phyloP scores from a whole-genome alignment of 2,113 vertebrate genomes.

The Gorsachius goisagi region DNA sequence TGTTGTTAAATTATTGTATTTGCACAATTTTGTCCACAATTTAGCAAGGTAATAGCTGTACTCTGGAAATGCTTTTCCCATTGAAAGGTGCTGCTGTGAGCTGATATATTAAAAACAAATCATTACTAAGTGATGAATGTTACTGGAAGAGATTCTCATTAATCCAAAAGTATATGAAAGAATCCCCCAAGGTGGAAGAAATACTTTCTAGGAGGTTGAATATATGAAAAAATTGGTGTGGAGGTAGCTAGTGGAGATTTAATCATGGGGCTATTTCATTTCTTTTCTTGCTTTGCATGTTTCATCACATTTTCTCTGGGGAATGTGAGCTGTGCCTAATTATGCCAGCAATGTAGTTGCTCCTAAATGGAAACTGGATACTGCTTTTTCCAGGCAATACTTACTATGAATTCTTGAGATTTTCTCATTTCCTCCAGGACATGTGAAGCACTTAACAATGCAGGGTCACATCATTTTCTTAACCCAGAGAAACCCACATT shows the following conservation, averaged over 20 bases:
- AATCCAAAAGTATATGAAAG: slow-evolving; percentile 19
- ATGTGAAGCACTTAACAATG: not conserved
- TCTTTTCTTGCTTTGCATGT: not conserved
- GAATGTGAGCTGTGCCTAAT: slow-evolving; percentile 41
- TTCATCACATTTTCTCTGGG: slow-evolving; percentile 16
- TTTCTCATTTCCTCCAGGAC: slow-evolving; percentile 9
- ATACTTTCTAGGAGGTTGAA: slow-evolving; percentile 12
- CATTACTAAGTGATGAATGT: slow-evolving; percentile 22
- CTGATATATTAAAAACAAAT: slow-evolving; percentile 14
- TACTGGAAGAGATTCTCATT: slow-evolving; percentile 26
- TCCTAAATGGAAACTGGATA: slow-evolving; percentile 12
- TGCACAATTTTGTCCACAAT: not conserved
- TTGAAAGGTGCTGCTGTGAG: not conserved
- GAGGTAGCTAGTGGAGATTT: slow-evolving; percentile 15
- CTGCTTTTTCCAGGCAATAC: slow-evolving; percentile 3
- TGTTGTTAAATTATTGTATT: not conserved
- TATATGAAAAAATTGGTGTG: not conserved
- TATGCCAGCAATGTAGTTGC: slow-evolving; percentile 12
- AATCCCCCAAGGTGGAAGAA: slow-evolving; percentile 6
- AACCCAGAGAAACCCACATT: not conserved
- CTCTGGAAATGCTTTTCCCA: not conserved
- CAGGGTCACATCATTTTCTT: not conserved
- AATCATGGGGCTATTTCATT: slow-evolving; percentile 6
- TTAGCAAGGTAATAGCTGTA: not conserved
- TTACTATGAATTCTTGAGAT: not conserved